A percentile compares a stretch with the other conserved stretches of the same genome.
These are phyloP conservation scores for Drosophila percnosoma DNA, from an alignment of 2,888 invertebrate genomes.

Conservation along the genomic window DNA sequence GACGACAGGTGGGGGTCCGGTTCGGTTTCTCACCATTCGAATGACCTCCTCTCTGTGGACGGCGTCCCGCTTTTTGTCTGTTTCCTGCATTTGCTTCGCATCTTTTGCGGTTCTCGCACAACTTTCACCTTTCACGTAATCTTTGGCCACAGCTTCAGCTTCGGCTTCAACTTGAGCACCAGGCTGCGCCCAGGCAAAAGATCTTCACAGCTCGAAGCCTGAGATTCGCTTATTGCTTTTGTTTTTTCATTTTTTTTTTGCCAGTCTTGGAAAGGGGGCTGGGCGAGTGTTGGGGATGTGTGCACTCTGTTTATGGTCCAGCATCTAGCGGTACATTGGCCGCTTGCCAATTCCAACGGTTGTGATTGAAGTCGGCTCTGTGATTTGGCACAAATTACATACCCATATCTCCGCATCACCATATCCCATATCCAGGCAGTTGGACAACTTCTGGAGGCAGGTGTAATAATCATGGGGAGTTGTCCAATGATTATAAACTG, in stretches of 20 bases:
- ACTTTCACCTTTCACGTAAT: conserved; percentile 85
- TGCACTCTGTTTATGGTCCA: conserved; percentile 66
- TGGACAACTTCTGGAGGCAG: conserved; percentile 3
- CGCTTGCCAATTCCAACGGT: conserved; percentile 49
- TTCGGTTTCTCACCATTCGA: conserved; percentile 52
- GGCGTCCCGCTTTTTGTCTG: conserved; percentile 12
- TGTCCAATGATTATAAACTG: not conserved
- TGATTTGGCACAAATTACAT: conserved; percentile 52
- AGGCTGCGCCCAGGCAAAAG: conserved; percentile 26
- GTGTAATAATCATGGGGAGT: not conserved
- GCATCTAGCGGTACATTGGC: conserved; percentile 73
- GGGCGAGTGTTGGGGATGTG: conserved; percentile 18
- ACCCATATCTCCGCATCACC: not conserved
- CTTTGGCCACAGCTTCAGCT: conserved; percentile 57
- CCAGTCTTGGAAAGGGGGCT: conserved; percentile 18
- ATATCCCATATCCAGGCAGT: conserved; percentile 4
- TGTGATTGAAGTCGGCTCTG: conserved; percentile 41
- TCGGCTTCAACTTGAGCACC: conserved; percentile 21
- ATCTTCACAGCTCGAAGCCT: conserved; percentile 3
- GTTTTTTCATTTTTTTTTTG: conserved; percentile 37
- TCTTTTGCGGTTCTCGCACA: conserved; percentile 73
- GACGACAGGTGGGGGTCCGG: conserved; percentile 58
- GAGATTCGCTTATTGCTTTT: conserved; percentile 69
- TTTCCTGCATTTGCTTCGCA: conserved; percentile 54
- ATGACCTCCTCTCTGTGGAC: conserved; percentile 6